Evolutionary conservation across 2,888 invertebrate species (phyloP).

Genomic region (Sarcophaga carnaria): DNA sequence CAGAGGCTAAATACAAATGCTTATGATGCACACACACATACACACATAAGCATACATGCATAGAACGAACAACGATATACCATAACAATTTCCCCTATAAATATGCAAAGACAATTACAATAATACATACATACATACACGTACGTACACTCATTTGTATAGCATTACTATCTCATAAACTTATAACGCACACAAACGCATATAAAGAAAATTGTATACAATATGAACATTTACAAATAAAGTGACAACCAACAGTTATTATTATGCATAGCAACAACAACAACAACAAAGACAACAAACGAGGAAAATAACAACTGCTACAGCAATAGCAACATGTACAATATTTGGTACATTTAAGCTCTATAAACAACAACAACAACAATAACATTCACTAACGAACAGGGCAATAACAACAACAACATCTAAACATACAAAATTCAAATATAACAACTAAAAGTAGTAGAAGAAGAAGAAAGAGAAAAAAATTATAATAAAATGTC

Average conservation of each 20-base stretch:
- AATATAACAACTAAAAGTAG: constrained; percentile 52
- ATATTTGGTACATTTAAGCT: constrained; percentile 33
- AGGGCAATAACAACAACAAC: constrained; percentile 71
- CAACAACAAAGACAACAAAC: neutral
- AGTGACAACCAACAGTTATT: constrained; percentile 63
- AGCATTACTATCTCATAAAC: neutral
- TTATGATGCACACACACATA: neutral
- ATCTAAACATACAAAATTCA: no score
- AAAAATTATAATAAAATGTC: constrained; percentile 11
- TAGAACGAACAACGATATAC: no score
- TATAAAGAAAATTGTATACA: neutral
- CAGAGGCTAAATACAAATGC: constrained; percentile 28
- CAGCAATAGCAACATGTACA: constrained; percentile 40
- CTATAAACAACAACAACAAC: neutral
- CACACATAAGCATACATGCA: neutral
- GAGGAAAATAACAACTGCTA: constrained; percentile 8
- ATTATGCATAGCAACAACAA: neutral
- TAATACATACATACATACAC: neutral
- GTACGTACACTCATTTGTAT: neutral
- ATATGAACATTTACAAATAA: constrained; percentile 19
- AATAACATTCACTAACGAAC: constrained; percentile 50
- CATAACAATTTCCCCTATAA: no score
- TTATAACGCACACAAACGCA: neutral
- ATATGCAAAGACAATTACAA: no score
- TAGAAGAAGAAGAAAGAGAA: constrained; percentile 18